Conservation (phyloP, 2,888 invertebrate genomes). For the Athalia circularis region DNA sequence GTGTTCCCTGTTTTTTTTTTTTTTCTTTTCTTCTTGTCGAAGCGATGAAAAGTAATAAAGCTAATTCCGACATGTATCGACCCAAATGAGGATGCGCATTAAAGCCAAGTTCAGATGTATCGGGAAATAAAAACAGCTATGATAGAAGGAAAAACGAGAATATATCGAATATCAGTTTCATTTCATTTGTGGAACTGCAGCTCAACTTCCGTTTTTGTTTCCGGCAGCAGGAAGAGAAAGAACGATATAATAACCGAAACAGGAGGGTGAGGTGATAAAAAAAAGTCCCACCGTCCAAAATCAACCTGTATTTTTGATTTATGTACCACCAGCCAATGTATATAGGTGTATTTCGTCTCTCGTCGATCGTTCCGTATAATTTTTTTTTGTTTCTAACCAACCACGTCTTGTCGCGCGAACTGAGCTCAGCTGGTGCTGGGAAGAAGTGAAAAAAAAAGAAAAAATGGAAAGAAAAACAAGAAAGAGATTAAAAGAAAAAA, state of each 20-base stretch:
- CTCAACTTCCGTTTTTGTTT: slow-evolving; percentile 46
- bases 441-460: slow-evolving; percentile 17
- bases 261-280: too few species aligned
- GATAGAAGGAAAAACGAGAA: background rate
- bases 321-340: too few species aligned
- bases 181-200: slow-evolving; percentile 21
- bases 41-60: too few species aligned
- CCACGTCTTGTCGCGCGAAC: background rate
- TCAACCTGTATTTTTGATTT: too few species aligned
- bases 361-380: slow-evolving; percentile 12
- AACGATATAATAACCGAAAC: too few species aligned
- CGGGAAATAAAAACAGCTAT: too few species aligned
- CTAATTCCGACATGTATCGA: too few species aligned
- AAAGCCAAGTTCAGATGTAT: too few species aligned
- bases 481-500: background rate
- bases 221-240: background rate
- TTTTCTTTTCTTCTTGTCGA: too few species aligned
- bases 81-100: too few species aligned
- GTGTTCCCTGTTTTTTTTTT: too few species aligned
- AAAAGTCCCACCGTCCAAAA: too few species aligned
- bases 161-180: slow-evolving; percentile 19
- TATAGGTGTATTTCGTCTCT: background rate
- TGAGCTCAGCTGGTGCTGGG: background rate
- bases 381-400: background rate
- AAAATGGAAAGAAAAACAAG: background rate